Conservation (phyloP, 2,113 vertebrate species). For the Ibidorhyncha struthersii region DNA sequence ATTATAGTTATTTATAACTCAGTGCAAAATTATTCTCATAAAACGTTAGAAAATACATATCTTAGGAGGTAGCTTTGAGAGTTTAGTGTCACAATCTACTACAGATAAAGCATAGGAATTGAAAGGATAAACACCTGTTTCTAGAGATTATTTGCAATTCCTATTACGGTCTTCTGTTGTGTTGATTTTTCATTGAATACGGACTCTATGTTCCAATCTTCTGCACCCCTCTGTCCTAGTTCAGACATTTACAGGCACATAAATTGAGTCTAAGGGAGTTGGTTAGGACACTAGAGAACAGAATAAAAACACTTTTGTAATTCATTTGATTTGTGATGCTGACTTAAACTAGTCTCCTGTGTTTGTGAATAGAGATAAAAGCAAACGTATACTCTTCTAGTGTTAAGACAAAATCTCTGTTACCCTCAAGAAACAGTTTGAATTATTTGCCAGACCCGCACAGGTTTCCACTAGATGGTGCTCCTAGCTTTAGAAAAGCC, state of each 20-base stretch:
- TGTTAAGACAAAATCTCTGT: neutral
- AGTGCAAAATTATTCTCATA: neutral
- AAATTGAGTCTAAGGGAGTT: neutral
- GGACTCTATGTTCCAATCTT: neutral
- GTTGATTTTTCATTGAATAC: neutral
- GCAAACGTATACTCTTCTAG: neutral
- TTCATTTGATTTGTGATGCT: neutral
- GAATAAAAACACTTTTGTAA: neutral
- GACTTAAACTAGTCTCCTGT: neutral
- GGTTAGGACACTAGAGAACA: neutral
- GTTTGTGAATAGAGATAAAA: neutral
- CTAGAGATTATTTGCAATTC: neutral
- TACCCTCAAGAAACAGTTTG: neutral
- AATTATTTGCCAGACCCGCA: neutral
- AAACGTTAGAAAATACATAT: neutral
- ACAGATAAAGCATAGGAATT: neutral
- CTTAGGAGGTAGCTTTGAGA: neutral
- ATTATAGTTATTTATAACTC: neutral
- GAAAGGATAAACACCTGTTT: neutral
- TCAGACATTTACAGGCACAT: neutral
- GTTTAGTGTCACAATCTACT: neutral
- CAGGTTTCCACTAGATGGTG: constrained; percentile 36
- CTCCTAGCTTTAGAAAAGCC: neutral
- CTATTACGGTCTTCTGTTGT: neutral
- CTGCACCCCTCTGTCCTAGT: neutral